Conservation (phyloP, 2,888 invertebrate species). For the Tiliacea aurago region DNA sequence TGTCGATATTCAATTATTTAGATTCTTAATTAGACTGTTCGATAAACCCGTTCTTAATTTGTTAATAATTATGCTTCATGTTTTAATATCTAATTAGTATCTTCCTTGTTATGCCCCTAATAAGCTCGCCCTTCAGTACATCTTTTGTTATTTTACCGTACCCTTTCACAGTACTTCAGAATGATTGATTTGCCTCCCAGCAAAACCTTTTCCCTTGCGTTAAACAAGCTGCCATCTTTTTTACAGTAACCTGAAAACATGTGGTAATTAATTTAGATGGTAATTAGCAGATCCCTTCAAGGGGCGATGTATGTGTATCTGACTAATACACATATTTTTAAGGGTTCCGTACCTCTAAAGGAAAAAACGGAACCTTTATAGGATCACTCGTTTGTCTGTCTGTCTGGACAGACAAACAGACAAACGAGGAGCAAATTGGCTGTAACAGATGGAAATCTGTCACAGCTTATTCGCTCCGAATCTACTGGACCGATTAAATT, state of each 20-base stretch:
- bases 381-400: no score
- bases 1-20: neutral
- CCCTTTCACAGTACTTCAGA: conserved; percentile 32
- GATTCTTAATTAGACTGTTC: neutral
- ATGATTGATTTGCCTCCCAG: conserved; percentile 55
- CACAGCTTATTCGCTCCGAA: no score
- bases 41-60: neutral
- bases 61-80: conserved; percentile 1
- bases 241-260: conserved; percentile 35
- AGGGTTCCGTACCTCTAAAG: no score
- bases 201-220: conserved; percentile 23
- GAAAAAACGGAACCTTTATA: no score
- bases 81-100: conserved; percentile 6
- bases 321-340: neutral
- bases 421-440: no score
- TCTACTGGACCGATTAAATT: no score
- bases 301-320: neutral
- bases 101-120: conserved; percentile 4
- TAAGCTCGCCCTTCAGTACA: conserved; percentile 39
- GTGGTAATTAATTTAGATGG: conserved; percentile 25
- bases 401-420: no score
- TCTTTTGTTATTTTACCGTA: conserved; percentile 33
- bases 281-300: conserved; percentile 23
- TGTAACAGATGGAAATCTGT: no score
- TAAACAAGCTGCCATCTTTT: conserved; percentile 26